These are phyloP conservation scores for Danio albolineatus DNA, from an alignment of 2,797 vertebrate genomes.

Conservation along the genomic window DNA sequence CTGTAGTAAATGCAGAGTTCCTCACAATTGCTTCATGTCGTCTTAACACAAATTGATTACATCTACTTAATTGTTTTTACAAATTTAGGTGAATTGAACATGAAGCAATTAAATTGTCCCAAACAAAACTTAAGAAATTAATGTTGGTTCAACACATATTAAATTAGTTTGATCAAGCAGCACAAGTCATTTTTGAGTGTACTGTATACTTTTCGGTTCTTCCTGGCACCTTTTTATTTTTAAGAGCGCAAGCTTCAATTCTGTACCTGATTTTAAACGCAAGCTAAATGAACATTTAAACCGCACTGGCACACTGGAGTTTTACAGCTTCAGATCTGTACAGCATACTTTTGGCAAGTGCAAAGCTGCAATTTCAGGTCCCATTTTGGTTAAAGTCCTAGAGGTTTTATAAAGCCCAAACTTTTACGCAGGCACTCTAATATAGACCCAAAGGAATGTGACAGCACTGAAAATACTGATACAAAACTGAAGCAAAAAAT, in stretches of 20 bases:
- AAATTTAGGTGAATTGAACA: too few species aligned
- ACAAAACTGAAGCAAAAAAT: constrained; percentile 13
- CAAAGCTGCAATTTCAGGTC: constrained; percentile 32
- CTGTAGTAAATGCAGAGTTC: too few species aligned
- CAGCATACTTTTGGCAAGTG: constrained; percentile 42
- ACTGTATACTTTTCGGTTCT: too few species aligned
- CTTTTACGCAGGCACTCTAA: constrained; percentile 9
- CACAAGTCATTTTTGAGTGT: too few species aligned
- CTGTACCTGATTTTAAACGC: constrained; percentile 38
- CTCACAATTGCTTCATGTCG: too few species aligned
- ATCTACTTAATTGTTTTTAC: too few species aligned
- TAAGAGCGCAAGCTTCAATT: not conserved
- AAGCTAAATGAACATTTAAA: constrained; percentile 34
- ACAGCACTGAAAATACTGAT: constrained; percentile 14
- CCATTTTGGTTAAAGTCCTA: constrained; percentile 42
- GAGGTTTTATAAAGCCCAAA: constrained; percentile 22
- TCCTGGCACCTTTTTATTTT: too few species aligned
- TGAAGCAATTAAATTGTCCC: too few species aligned
- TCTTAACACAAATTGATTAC: too few species aligned
- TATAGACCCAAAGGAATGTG: constrained; percentile 37
- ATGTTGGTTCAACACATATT: too few species aligned
- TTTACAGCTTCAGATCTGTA: constrained; percentile 42
- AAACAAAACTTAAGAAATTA: too few species aligned
- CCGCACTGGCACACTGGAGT: constrained; percentile 10
- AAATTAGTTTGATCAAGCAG: too few species aligned